Base-by-base conservation (phyloP, 2,113 vertebrate genomes). In the Trematocara marginatum region DNA sequence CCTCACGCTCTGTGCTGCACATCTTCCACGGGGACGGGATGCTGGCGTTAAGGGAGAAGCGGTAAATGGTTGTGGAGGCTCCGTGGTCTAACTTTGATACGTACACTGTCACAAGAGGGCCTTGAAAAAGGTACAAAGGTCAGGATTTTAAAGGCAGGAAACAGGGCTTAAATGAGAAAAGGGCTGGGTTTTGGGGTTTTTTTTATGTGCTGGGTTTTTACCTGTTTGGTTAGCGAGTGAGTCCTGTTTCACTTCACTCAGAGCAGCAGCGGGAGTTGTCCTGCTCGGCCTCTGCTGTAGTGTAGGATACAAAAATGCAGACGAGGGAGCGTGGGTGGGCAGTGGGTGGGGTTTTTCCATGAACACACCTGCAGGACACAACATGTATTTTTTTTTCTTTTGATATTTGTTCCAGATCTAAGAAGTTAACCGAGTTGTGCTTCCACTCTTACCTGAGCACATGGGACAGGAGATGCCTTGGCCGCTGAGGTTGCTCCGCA, bases 401-500 rank as follows among this genome's bases (percentile, higher is more conserved):
- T 11, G 26, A 16, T 3, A 20, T 78, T 45, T 10, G 10, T 15
- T 56, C n/a, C 20, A 10, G 40, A 69, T 78, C 3, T 64, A 5
- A 10, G 7, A 51, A 7, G 26, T 61, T 29, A 56, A 78, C 23
- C 3, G n/a, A 15, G 31, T n/a, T 66, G 2, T 78, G 52, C 26
- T 23, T 4, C 34, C 2, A 40, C 51, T 80, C 96, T 96, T 90
- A 99, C 99, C 99, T 92, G 99, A 99, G 92, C 99, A 99, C 94
- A 97, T 98, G 88, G 97, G 96, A 85, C 99, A 99, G 86, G 98
- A 98, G 93, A 99, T 97, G 64, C 98, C 99, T 89, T 99, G 98
- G 1, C 98, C 97, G 2, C 99, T 99, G 85, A 99, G 96, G 96
- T 99, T 99, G 95, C 98, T 98, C 86, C 98, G 98, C 76, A 99